These are phyloP conservation scores for Pangasius sanitwongsei DNA, from an alignment of 2,797 vertebrate genomes.

Conservation along the genomic window DNA sequence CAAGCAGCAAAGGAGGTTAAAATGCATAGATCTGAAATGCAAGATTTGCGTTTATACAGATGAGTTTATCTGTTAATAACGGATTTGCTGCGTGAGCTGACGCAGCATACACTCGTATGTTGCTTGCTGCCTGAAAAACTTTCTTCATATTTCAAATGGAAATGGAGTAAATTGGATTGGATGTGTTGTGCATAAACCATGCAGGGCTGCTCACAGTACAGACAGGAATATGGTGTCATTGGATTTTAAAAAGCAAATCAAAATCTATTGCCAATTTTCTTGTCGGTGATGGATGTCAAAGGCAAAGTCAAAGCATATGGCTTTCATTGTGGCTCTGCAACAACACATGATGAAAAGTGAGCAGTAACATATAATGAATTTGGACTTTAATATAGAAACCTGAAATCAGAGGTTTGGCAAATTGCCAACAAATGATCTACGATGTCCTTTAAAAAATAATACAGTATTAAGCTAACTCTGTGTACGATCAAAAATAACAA, in stretches of 20 bases:
- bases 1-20: not conserved
- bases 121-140: not conserved
- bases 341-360: not conserved
- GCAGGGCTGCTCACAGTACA: not conserved
- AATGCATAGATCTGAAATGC: not conserved
- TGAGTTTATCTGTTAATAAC: not conserved
- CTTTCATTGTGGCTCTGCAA: not conserved
- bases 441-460: not conserved
- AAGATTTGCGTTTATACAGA: not conserved
- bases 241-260: not conserved
- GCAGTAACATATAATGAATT: not conserved
- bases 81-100: not conserved
- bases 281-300: not conserved
- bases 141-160: conserved; percentile 4
- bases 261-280: conserved; percentile 7
- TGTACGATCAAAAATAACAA: not conserved
- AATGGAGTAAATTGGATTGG: conserved; percentile 12
- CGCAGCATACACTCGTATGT: not conserved
- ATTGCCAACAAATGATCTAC: not conserved
- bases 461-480: not conserved
- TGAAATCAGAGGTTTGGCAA: not conserved
- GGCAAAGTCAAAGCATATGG: not conserved
- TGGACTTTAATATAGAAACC: not conserved
- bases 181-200: conserved; percentile 2
- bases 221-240: not conserved